Base-by-base conservation (phyloP, 2,888 invertebrate species). In the Agrochola circellaris region DNA sequence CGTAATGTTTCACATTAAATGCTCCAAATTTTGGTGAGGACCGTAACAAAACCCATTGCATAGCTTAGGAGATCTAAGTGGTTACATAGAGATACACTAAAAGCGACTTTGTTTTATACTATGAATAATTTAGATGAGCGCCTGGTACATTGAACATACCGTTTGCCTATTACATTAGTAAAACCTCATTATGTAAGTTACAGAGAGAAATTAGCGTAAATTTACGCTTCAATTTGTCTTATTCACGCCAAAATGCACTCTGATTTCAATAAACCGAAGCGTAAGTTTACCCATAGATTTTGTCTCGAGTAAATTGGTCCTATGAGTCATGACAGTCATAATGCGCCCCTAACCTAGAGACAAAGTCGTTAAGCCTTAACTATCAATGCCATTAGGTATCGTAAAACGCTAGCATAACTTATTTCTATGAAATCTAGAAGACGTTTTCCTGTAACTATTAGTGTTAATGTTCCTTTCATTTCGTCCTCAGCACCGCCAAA, bases 401-500 rank as follows among this genome's bases (percentile, higher is more conserved):
- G 7, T 30, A 56, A 20, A 51, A 48, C 17, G n/a, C 7, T 73
- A 1, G 11, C 54, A 42, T 30, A 17, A 7, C 11, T 42, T n/a
- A 30, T 45, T 30, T 17, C 3, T 17, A 9, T 15, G 30, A 58
- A 15, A 54, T 5, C 11, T 7, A n/a, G n/a, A n/a, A 2, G 38
- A 15, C 20, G 4, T 34, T 26, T 56, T 3, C n/a, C 30, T 42
- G 13, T 3, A 17, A 15, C 30, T 56, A 7, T n/a, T 56, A 4
- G 17, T 2, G 1, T 60, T 30, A 42, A 77, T 15, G 0, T 38
- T 38, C 6, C n/a, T 15, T 42, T 60, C n/a, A 51, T 30, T 82
- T 80, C 84, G 90, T 92, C 90, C 97, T 20, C 97, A 98, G 99
- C 98, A 86, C 98, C 98, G 82, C 98, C 98, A 8, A 98, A 98